Evolutionary conservation across 2,113 vertebrate genomes (phyloP), one percentile per base, ranked within the genome.

Genomic region (Zapornia atra): DNA sequence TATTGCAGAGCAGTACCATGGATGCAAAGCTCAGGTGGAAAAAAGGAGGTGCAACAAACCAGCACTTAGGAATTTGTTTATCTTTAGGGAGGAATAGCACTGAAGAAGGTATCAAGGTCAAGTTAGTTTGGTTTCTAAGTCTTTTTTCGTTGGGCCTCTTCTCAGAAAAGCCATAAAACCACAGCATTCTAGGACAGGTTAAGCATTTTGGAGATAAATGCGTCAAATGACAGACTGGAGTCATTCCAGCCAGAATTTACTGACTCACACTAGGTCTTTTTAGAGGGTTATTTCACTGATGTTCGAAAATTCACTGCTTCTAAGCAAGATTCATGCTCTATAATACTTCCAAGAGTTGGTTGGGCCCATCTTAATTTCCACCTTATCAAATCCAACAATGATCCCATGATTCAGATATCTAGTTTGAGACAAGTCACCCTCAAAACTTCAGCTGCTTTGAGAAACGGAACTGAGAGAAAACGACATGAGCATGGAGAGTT

Each of bases 381-480:
- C 61, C 57, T 84, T 72, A 18, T 61, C 65, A 89, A 94, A 79
- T 21, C 61, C 76, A 88, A 40, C 51, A 25, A 33, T 54, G 42
- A 75, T 40, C 40, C 57, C 34, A 26, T 15, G 56, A 94, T 72
- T 77, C 60, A 72, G 42, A 81, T 21, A 88, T 3, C 38, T 65
- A 68, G 10, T 26, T 19, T 56, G 53, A 84, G 73, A 81, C 8
- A 77, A 82, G 46, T 36, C 70, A 76, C 38, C 57, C 75, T 68
- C 61, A 81, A 57, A 91, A 79, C 59, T 94, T 92, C 83, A 94
- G 95, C 95, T 95, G 94, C 86, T 94, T 91, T 85, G 85, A 96
- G 91, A 94, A 92, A 94, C 24, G 1, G 68, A 89, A 76, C 68
- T 9, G 20, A 86, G 54, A 86, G 50, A 77, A 86, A 92, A 83